Percentiles rank a stretch among this genome's conserved stretches.
phyloP scores from a whole-genome alignment of 1,140 invertebrate genomes.

The Ptiloglossa arizonensis region DNA sequence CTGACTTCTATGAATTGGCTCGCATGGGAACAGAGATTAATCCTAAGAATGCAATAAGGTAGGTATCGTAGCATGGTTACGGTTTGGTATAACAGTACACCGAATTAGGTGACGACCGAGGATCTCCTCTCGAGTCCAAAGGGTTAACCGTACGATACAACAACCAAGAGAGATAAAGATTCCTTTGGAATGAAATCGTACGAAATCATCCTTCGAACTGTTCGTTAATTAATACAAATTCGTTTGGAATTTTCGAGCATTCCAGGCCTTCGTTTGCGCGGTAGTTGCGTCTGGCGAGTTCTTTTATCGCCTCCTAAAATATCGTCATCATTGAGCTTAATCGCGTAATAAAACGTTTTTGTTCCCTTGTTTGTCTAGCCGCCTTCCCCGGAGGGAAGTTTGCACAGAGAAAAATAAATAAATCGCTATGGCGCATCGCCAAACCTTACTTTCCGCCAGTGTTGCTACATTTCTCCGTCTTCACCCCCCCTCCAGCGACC shows the following conservation, averaged over 20 bases:
- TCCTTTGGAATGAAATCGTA: no score
- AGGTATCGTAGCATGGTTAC: no score
- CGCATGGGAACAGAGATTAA: no score
- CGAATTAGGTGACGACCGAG: no score
- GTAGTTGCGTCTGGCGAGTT: slow-evolving; percentile 40
- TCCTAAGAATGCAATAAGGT: no score
- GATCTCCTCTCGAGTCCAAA: no score
- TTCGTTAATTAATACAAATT: background rate
- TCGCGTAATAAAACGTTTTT: slow-evolving; percentile 79
- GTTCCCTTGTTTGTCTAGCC: slow-evolving; percentile 73
- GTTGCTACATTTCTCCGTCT: slow-evolving; percentile 34
- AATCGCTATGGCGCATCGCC: slow-evolving; percentile 73
- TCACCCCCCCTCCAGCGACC: slow-evolving; percentile 1
- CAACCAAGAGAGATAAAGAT: no score
- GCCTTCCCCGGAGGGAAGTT: slow-evolving; percentile 59
- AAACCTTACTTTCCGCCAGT: slow-evolving; percentile 65
- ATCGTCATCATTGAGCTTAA: slow-evolving; percentile 74
- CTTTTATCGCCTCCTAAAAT: slow-evolving; percentile 70
- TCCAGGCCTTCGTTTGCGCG: no score
- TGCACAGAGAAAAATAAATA: slow-evolving; percentile 74
- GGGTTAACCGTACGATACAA: no score
- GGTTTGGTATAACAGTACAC: no score
- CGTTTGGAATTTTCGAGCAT: background rate
- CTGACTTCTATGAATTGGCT: no score
- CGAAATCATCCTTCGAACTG: no score